phyloP scores from a whole-genome alignment of 2,888 invertebrate species.

The Leptarthrus brevirostris region DNA sequence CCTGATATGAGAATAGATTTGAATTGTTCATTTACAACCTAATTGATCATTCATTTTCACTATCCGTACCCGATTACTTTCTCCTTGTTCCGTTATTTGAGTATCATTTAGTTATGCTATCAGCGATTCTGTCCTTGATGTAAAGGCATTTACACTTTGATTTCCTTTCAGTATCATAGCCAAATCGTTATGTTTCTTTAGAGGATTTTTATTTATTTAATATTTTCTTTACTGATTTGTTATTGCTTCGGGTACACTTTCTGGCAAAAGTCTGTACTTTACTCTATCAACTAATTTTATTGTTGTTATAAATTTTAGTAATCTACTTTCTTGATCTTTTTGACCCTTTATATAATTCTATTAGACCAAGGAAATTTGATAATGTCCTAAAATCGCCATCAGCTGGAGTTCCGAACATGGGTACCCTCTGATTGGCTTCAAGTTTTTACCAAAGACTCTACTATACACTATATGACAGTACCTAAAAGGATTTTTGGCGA shows the following conservation, averaged over 20 bases:
- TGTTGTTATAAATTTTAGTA: background rate
- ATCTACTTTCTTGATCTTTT: background rate
- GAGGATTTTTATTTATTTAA: background rate
- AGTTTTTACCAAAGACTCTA: too few relatives aligned
- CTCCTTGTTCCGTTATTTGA: too few relatives aligned
- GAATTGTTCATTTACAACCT: too few relatives aligned
- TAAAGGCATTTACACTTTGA: background rate
- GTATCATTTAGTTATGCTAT: background rate
- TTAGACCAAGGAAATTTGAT: background rate
- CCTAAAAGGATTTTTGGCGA: too few relatives aligned
- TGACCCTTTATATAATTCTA: constrained; percentile 16
- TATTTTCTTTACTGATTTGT: background rate
- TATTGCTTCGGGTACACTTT: background rate
- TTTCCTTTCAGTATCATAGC: background rate
- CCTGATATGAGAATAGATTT: too few relatives aligned
- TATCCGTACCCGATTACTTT: too few relatives aligned
- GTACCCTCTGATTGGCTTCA: too few relatives aligned
- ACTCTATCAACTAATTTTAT: background rate
- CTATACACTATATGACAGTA: too few relatives aligned
- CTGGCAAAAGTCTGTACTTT: background rate
- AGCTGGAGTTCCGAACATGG: too few relatives aligned
- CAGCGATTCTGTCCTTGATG: too few relatives aligned
- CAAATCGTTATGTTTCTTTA: background rate
- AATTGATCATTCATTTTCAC: too few relatives aligned
- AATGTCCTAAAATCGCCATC: constrained; percentile 1